Percentiles rank a stretch among this genome's conserved stretches.
Evolutionary conservation across 1,140 invertebrate genomes (phyloP).

Genomic region (Bombus pascuorum): DNA sequence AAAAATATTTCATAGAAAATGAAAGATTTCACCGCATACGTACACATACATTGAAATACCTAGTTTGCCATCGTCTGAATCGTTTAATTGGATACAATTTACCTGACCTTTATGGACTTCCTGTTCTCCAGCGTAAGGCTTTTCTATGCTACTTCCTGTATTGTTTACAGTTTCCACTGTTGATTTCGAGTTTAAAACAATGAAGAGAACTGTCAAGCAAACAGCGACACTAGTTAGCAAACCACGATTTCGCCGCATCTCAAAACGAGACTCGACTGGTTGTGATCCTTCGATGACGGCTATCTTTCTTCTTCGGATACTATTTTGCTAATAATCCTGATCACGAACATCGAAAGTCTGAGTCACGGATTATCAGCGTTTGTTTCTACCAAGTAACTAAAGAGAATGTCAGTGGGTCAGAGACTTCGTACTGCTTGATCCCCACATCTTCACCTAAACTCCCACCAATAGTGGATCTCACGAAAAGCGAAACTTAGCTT

Average conservation of each 20-base stretch:
- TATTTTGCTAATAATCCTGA: constrained; percentile 4
- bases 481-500: constrained; percentile 25
- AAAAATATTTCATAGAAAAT: neutral
- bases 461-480: constrained; percentile 46
- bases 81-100: constrained; percentile 11
- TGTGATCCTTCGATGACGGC: neutral
- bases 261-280: neutral
- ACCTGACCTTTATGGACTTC: constrained; percentile 41
- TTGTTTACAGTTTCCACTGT: neutral
- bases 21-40: neutral
- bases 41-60: neutral
- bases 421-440: constrained; percentile 67
- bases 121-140: neutral
- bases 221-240: constrained; percentile 51
- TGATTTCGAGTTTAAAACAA: constrained; percentile 61
- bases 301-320: neutral
- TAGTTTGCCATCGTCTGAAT: neutral
- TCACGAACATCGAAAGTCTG: constrained; percentile 17
- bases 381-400: constrained; percentile 72
- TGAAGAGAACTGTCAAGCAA: constrained; percentile 62
- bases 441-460: constrained; percentile 69
- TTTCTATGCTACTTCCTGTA: neutral
- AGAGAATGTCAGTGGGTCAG: constrained; percentile 82
- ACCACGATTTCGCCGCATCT: constrained; percentile 71
- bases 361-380: constrained; percentile 54